A percentile compares a stretch with the other conserved stretches of the same genome.
Conservation (phyloP, 2,113 vertebrate genomes). For the Podarcis cretensis region DNA sequence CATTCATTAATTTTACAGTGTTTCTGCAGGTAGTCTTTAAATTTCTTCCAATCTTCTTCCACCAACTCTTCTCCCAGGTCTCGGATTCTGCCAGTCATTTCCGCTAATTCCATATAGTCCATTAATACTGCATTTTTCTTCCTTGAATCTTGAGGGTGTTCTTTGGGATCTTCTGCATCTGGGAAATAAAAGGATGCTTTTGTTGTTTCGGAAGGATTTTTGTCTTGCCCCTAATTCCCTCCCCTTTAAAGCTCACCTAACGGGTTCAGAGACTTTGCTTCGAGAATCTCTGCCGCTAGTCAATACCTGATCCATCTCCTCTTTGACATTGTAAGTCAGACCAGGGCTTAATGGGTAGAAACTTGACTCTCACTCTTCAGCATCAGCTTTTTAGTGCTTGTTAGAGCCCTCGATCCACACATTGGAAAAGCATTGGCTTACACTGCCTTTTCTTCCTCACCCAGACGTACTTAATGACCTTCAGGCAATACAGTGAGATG, state of each 20-base stretch:
- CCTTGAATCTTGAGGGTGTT: not conserved
- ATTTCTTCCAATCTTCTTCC: no score
- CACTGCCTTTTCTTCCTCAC: slow-evolving; percentile 41
- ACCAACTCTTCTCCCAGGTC: no score
- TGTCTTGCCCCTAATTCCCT: not conserved
- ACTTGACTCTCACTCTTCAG: slow-evolving; percentile 62
- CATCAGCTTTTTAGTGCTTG: slow-evolving; percentile 68
- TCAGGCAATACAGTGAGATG: slow-evolving; percentile 62
- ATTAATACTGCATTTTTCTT: not conserved
- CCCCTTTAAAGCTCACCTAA: slow-evolving; percentile 32
- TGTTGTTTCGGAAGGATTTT: slow-evolving; percentile 20
- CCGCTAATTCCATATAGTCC: no score
- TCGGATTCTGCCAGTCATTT: no score
- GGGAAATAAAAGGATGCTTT: not conserved
- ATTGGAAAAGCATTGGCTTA: slow-evolving; percentile 71
- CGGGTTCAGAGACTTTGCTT: slow-evolving; percentile 5
- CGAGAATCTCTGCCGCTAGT: slow-evolving; percentile 31
- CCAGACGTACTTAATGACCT: slow-evolving; percentile 73
- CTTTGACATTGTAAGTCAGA: slow-evolving; percentile 70
- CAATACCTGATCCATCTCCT: slow-evolving; percentile 61
- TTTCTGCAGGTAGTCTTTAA: no score
- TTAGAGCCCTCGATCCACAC: slow-evolving; percentile 58
- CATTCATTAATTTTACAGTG: no score
- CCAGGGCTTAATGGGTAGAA: slow-evolving; percentile 69
- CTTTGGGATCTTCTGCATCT: not conserved